phyloP scores from a whole-genome alignment of 2,113 vertebrate species.

The Sturnira hondurensis region DNA sequence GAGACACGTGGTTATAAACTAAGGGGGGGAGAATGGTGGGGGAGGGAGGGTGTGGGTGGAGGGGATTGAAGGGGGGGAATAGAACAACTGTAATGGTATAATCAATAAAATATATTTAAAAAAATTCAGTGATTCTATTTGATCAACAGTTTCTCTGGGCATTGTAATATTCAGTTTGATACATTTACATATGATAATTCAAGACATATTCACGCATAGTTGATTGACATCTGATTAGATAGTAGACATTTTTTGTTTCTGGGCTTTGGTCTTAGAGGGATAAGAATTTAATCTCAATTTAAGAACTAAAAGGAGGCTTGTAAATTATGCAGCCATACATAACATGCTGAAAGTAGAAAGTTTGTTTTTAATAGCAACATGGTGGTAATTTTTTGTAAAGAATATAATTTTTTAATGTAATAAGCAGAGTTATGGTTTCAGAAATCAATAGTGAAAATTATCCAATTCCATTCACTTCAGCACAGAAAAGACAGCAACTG shows the following conservation, averaged over 20 bases:
- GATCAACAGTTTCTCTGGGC: neutral
- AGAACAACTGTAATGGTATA: too few relatives aligned
- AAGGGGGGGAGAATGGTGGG: too few relatives aligned
- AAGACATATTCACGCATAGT: neutral
- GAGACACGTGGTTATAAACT: too few relatives aligned
- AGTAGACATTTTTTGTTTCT: neutral
- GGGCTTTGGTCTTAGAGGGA: neutral
- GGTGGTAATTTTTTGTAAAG: neutral
- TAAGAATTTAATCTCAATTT: slow-evolving; percentile 16
- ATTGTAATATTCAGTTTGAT: neutral
- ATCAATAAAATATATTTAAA: too few relatives aligned
- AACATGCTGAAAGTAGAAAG: neutral
- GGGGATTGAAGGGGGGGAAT: too few relatives aligned
- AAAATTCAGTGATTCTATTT: slow-evolving; percentile 35
- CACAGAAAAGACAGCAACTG: neutral
- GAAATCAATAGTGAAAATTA: slow-evolving; percentile 20
- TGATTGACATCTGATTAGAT: neutral
- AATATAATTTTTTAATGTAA: slow-evolving; percentile 26
- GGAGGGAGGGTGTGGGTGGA: too few relatives aligned
- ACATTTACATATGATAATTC: neutral
- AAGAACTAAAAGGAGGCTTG: neutral
- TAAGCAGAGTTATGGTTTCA: slow-evolving; percentile 9
- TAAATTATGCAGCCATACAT: neutral
- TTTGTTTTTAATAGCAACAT: slow-evolving; percentile 15
- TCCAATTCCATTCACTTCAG: neutral